Evolutionary conservation across 2,113 vertebrate species (phyloP).

Genomic region (Nothobranchius furzeri): DNA sequence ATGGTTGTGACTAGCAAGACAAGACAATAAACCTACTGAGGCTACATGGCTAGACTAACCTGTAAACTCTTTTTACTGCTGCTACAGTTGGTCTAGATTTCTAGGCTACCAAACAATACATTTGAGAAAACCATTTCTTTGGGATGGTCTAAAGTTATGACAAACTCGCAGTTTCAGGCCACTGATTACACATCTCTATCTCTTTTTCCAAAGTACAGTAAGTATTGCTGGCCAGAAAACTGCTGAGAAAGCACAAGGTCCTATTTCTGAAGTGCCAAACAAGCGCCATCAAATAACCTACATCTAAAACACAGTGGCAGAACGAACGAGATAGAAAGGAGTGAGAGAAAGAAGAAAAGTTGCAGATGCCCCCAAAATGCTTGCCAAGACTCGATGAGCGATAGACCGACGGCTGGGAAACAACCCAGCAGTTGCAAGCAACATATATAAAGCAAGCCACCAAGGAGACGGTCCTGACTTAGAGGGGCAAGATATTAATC

Average conservation of each 20-base stretch:
- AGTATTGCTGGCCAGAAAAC: conserved; percentile 30
- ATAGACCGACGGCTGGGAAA: conserved; percentile 39
- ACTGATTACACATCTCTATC: neutral
- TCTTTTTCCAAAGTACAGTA: conserved; percentile 1
- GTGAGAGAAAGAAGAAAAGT: conserved; percentile 37
- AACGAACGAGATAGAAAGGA: conserved; percentile 17
- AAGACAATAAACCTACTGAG: too few relatives aligned
- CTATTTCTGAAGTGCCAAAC: conserved; percentile 42
- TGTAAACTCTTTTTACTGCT: too few relatives aligned
- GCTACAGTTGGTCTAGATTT: too few relatives aligned
- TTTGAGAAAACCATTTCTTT: too few relatives aligned
- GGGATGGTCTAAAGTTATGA: too few relatives aligned
- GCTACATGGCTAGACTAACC: too few relatives aligned
- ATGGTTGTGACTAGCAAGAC: too few relatives aligned
- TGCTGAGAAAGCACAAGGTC: conserved; percentile 55
- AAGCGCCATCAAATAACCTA: conserved; percentile 39
- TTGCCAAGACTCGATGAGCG: conserved; percentile 58
- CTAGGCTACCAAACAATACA: too few relatives aligned
- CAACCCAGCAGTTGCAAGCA: conserved; percentile 36
- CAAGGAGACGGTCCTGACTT: neutral
- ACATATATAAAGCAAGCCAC: neutral
- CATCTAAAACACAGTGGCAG: conserved; percentile 31
- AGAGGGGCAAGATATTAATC: conserved; percentile 8
- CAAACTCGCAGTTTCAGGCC: too few relatives aligned
- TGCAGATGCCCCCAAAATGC: conserved; percentile 42